Evolutionary conservation across 1,140 invertebrate species (phyloP), one percentile per base, ranked within the genome.

Genomic region (Bombus pyrosoma): DNA sequence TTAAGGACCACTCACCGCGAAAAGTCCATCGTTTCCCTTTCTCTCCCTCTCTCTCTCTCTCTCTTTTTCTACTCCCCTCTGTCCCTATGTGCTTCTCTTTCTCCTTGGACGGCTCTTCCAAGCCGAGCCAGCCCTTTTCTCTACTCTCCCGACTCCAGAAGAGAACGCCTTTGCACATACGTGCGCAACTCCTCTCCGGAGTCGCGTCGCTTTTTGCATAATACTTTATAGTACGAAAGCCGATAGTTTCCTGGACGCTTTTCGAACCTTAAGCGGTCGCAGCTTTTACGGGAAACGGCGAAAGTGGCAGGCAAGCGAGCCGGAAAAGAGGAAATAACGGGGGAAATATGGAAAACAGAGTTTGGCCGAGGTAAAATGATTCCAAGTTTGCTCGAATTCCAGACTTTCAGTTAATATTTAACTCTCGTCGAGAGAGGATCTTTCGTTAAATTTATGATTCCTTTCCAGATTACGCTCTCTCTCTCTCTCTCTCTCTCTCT

Each of bases 1-100:
- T 90, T 88, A 88, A 89, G 87, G 87, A 83, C 86, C 91, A 92
- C 88, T 92, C 87, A 81, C 77, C 84, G 89, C 85, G 87, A 91
- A 92, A 92, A 92, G 91, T 92, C 89, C 87, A 90, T 87, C 86
- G 81, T 82, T 83, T 76, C 75, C 68, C 64, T 88, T 79, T 73
- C 76, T 80, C 39, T 59, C 76, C 47, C 1, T 15, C 53, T 22
- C 0, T 3, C 18, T 12, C n/a, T 5, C 15, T 22, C 22, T 34
- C 9, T 34, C 47, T 43, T 75, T 41, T 1, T 22, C 18, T 3
- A 53, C 1, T 62, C 10, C 59, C 0, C 28, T n/a, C 28, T n/a
- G 32, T 3, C n/a, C 12, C 18, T 37, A 34, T 53, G 4, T 43
- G 59, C 39, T 79, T 53, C 13, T 37, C 41, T 62, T 22, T 72